Base-by-base conservation (phyloP, 1,140 invertebrate species). In the Atopsyche davidsoni region DNA sequence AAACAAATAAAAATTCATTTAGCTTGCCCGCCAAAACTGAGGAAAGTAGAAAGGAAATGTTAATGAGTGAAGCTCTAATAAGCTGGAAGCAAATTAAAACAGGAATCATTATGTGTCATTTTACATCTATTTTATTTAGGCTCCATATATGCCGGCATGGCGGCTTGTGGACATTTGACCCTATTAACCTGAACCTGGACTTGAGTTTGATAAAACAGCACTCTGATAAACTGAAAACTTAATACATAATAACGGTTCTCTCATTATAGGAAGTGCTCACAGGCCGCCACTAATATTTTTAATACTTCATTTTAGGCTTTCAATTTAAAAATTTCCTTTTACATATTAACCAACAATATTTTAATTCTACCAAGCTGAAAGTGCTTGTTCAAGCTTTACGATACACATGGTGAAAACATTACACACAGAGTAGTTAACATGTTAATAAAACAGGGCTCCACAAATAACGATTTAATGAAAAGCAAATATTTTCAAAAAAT, bases 1-100 rank as follows among this genome's bases (percentile, higher is more conserved):
- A 57, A 57, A 57, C 39, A 57, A 57, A 57, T 51, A 57, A 57
- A 57, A 57, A 53, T 46, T 21, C 38, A 45, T 57, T 57, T 57
- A 57, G 46, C 55, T 40, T 41, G 50, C 42, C 46, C 38, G 28
- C 55, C 17, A 23, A 19, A 17, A 53, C 6, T 25, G 42, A 24
- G 22, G 46, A 52, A 28, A 49, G 28, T 14, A 17, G 40, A 17
- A 55, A 14, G 45, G 46, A 19, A 38, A 18, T 46, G 43, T 34
- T 47, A 31, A 53, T 38, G n/a, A 31, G 22, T 35, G 9, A 41
- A 40, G 34, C 47, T 43, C 54, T 46, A 52, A n/a, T 25, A 52
- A 52, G 46, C 50, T 47, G 21, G 38, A 56, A 52, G 47, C 54
- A 51, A 36, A 38, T 45, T 51, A 32, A 38, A 32, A 23, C n/a